Base-by-base conservation (phyloP, 2,888 invertebrate species). In the Drosophila macrospina region DNA sequence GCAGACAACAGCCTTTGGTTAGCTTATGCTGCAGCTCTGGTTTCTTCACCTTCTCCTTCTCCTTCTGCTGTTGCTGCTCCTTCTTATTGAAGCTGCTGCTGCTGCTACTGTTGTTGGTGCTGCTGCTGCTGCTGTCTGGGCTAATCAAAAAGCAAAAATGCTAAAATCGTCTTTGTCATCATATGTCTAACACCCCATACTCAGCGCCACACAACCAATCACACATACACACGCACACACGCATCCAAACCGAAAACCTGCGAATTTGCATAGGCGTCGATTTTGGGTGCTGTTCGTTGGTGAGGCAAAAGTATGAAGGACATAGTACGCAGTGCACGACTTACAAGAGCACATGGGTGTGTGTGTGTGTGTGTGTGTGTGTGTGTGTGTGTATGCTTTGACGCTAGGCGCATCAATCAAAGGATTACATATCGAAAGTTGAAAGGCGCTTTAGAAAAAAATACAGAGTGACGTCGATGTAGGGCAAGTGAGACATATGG, bases 371-470 rank as follows among this genome's bases (percentile, higher is more conserved):
- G 39, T 44, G 30, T 20, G 5, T 10, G 15, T 47, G 20, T 20
- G 20, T 20, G 20, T 54, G 26, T 54, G 36, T 41, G 56, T 59
- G 8, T 64, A 26, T 72, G 68, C 78, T 73, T 74, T 72, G 83
- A 59, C 37, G 83, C 60, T 76, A 62, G 63, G 69, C 86, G 72
- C 89, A 85, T 85, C 85, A 85, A 85, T 85, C 85, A 85, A 85
- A 85, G 89, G 85, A 85, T 85, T 85, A 85, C 87, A 85, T 85
- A 85, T 85, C 89, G 85, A 88, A 88, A 79, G 74, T 80, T 76
- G 88, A 80, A 87, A 85, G 85, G 67, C 68, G 76, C 75, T 70
- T 79, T 78, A 47, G 67, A 79, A 82, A 84, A 86, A 86, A 64
- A 65, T 55, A 34, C 42, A 44, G 44, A 34, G 55, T 44, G 32